Percentiles rank a stretch among this genome's conserved stretches.
Evolutionary conservation across 2,797 vertebrate genomes (phyloP).

Genomic region (Meriones psammophilus): DNA sequence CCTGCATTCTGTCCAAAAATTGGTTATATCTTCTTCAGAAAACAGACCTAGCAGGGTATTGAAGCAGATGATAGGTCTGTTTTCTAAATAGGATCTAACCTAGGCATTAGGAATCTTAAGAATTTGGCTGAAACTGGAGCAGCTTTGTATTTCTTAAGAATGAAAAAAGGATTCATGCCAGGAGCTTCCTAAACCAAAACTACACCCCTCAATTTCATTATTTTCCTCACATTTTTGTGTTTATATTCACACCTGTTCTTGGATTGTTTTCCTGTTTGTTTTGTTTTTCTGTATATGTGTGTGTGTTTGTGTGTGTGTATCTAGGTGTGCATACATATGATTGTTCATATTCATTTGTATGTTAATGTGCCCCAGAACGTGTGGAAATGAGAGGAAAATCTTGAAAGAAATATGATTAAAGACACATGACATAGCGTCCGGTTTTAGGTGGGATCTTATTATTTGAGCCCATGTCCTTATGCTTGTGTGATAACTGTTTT

Average conservation of each 20-base stretch:
- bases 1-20: no score
- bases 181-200: background rate
- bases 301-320: background rate
- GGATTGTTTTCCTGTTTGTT: background rate
- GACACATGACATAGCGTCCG: background rate
- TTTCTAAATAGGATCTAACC: background rate
- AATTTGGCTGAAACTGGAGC: accelerated
- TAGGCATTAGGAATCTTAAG: background rate
- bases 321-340: background rate
- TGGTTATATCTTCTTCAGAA: no score
- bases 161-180: accelerated
- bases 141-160: background rate
- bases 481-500: background rate
- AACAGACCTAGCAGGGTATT: no score
- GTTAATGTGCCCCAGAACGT: background rate
- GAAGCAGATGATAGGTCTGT: no score
- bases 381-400: background rate
- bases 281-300: background rate
- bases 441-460: background rate
- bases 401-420: no score
- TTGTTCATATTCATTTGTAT: background rate
- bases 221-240: background rate
- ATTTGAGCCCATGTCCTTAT: background rate
- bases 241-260: background rate
- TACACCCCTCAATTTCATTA: background rate